A percentile compares a stretch with the other conserved stretches of the same genome.
Conservation (phyloP, 2,113 vertebrate genomes). For the Hemiprocne comata region DNA sequence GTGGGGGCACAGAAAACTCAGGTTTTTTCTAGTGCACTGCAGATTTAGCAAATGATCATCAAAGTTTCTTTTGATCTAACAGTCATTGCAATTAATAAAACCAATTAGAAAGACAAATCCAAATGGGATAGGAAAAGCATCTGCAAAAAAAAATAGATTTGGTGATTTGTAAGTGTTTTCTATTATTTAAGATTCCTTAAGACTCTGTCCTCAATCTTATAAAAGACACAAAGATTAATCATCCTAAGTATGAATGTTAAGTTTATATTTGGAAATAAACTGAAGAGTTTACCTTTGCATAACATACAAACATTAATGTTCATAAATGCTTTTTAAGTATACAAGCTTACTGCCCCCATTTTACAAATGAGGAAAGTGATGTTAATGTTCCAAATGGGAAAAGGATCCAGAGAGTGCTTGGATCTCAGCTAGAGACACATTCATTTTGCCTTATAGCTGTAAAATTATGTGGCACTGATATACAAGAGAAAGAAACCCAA, state of each 20-base stretch:
- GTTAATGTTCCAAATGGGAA: not conserved
- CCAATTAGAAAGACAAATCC: slow-evolving; percentile 16
- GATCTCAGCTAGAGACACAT: not conserved
- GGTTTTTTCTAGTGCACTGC: not conserved
- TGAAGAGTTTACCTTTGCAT: not conserved
- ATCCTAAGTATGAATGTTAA: not conserved
- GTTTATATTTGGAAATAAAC: not conserved
- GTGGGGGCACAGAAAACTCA: not conserved
- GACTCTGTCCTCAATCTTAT: not conserved
- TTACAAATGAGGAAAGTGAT: not conserved
- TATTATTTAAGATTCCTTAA: not conserved
- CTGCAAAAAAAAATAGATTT: not conserved
- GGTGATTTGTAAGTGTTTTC: not conserved
- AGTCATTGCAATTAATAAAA: slow-evolving; percentile 11
- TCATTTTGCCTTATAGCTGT: not conserved
- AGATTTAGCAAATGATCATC: slow-evolving; percentile 36
- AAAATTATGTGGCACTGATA: not conserved
- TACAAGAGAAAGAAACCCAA: not conserved
- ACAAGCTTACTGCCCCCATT: not conserved
- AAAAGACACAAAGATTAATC: not conserved
- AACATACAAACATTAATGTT: not conserved
- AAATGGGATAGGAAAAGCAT: not conserved
- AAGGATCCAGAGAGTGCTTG: not conserved
- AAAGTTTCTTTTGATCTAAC: slow-evolving; percentile 12
- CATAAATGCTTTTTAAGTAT: not conserved